Evolutionary conservation across 2,113 vertebrate genomes (phyloP).

Genomic region (Chaetops frenatus): DNA sequence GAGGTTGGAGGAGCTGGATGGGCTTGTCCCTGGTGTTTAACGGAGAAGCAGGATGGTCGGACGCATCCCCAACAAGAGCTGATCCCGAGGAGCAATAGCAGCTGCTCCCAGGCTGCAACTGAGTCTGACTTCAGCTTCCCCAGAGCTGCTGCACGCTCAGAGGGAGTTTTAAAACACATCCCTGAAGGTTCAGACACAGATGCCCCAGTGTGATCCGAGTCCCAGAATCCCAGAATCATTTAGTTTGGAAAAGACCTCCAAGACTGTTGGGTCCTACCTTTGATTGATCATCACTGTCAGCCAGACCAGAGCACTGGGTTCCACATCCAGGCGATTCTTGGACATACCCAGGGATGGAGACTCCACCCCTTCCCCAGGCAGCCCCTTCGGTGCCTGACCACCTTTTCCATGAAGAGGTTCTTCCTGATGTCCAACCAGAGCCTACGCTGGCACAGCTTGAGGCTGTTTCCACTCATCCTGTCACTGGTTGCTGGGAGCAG

Average conservation of each 20-base stretch:
- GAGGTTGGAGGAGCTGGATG: neutral
- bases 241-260: neutral
- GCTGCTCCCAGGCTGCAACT: neutral
- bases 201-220: rapidly evolving
- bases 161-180: neutral
- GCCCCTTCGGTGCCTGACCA: neutral
- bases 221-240: neutral
- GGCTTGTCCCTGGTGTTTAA: neutral
- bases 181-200: neutral
- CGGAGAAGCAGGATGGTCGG: neutral
- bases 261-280: too few species aligned
- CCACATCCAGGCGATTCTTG: rapidly evolving
- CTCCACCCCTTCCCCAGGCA: neutral
- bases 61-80: neutral
- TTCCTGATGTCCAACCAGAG: neutral
- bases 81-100: neutral
- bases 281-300: too few species aligned
- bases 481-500: neutral
- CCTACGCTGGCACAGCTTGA: neutral
- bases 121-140: neutral
- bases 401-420: neutral
- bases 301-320: neutral
- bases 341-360: neutral
- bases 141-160: rapidly evolving
- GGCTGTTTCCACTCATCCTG: neutral